Evolutionary conservation across 2,888 invertebrate genomes (phyloP), one percentile per base, ranked within the genome.

Genomic region (Thera obeliscata): DNA sequence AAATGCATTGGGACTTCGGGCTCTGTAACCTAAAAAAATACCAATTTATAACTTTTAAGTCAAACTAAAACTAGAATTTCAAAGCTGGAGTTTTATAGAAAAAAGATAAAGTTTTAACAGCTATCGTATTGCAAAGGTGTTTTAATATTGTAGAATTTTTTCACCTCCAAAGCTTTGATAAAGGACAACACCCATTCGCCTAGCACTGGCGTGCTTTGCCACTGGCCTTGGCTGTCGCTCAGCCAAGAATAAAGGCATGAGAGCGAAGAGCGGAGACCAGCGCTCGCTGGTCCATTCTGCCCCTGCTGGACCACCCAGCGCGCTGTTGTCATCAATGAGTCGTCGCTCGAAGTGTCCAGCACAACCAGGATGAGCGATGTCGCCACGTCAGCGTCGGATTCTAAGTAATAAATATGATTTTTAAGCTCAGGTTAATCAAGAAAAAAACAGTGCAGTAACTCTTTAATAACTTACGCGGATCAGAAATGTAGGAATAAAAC

Each of bases 211-310:
- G 95, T 95, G 69, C 94, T 94, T 36, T 94, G 94, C 94, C 96
- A 96, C 62, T 94, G 91, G 0, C 94, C 94, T 12, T 94, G 94
- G 94, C 95, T 96, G 64, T 94, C 91, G 0, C 94, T 91, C 64
- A 96, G 84, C 96, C 97, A 97, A n/a, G 88, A 89, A 78, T 96
- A 96, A 0, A 97, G 88, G 57, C 95, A 94, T 33, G 93, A 91
- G 2, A 97, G 88, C 0, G 96, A 95, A 59, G 95, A 94, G 22
- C 95, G 93, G 7, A 96, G 90, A 48, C 95, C 95, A 0, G 91
- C 90, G 9, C 94, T 94, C 0, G 85, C 87, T 0, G 89, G 88
- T 0, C 87, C 88, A 33, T 86, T 86, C 8, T 91, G 87, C 1
- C 84, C 86, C 9, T 87, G 87, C 71, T 94, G 87, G 3, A 91